Base-by-base conservation (phyloP, 2,113 vertebrate genomes). In the Chamaetylas fuelleborni region DNA sequence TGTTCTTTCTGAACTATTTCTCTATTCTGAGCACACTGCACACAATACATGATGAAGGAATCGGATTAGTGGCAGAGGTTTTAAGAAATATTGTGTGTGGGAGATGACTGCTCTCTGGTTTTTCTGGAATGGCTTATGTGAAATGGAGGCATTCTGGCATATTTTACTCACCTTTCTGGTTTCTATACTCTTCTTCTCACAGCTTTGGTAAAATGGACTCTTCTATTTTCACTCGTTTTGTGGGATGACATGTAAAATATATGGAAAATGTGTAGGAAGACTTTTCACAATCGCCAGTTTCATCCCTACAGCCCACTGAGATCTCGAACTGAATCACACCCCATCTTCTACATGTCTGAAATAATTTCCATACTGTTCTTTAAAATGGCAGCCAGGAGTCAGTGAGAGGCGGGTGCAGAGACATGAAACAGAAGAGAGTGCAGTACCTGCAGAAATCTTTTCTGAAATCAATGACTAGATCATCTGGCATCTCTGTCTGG, bases 201-300 rank as follows among this genome's bases (percentile, higher is more conserved):
- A 92, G 64, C 61, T 92, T 94, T 23, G 12, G 67, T 86, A 70
- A 81, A 83, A 95, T 45, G 45, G 82, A 71, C 79, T 86, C 48
- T 90, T 95, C 94, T 95, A 95, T 93, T 96, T 94, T 81, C 90
- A 90, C 83, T 92, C 40, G n/a, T 93, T 94, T 94, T 84, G 95
- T 95, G 82, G 94, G 96, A 95, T 86, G 92, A 38, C 51, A 83
- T 92, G 76, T 65, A 92, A 86, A 96, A 94, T 96, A 90, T 93
- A 93, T 86, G 94, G 92, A 96, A 96, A 93, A 92, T 0, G 65
- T 93, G 96, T 97, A 67, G 95, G 94, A 96, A 92, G 94, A 78
- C 57, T 90, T 91, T 95, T 95, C 93, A 93, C 88, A 71, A 97
- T 94, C 3, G 0, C 69, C 90, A 86, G 4, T 92, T 96, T 86